phyloP scores from a whole-genome alignment of 2,888 invertebrate species.

The Pandemis corylana region DNA sequence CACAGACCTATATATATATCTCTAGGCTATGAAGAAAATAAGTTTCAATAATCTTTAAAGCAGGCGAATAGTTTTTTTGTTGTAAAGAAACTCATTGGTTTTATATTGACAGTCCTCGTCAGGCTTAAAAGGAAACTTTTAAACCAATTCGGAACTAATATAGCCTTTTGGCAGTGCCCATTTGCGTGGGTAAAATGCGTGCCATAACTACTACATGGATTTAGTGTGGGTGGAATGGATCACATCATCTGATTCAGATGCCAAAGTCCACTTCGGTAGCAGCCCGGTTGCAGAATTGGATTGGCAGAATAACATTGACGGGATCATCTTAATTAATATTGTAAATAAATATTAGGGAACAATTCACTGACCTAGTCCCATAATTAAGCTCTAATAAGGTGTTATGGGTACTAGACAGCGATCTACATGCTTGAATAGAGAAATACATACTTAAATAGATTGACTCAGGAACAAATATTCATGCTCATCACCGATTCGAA shows the following conservation, averaged over 20 bases:
- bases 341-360: too few relatives aligned
- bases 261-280: slow-evolving; percentile 9
- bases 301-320: slow-evolving; percentile 5
- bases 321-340: not conserved
- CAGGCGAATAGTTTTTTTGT: not conserved
- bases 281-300: not conserved
- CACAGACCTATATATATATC: not conserved
- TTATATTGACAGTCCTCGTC: not conserved
- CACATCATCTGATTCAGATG: not conserved
- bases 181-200: slow-evolving; percentile 16
- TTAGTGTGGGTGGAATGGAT: slow-evolving; percentile 21
- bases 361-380: too few relatives aligned
- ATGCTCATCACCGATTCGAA: too few relatives aligned
- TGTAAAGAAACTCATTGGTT: not conserved
- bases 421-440: too few relatives aligned
- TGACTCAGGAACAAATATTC: too few relatives aligned
- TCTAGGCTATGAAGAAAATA: not conserved
- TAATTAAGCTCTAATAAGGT: too few relatives aligned
- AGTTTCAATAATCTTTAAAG: not conserved
- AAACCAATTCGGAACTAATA: slow-evolving; percentile 26
- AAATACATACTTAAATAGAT: too few relatives aligned
- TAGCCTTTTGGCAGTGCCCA: slow-evolving; percentile 30
- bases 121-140: slow-evolving; percentile 19
- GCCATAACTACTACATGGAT: slow-evolving; percentile 8
- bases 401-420: too few relatives aligned